Evolutionary conservation across 1,140 invertebrate genomes (phyloP).

Genomic region (Drosophila gunungcola): DNA sequence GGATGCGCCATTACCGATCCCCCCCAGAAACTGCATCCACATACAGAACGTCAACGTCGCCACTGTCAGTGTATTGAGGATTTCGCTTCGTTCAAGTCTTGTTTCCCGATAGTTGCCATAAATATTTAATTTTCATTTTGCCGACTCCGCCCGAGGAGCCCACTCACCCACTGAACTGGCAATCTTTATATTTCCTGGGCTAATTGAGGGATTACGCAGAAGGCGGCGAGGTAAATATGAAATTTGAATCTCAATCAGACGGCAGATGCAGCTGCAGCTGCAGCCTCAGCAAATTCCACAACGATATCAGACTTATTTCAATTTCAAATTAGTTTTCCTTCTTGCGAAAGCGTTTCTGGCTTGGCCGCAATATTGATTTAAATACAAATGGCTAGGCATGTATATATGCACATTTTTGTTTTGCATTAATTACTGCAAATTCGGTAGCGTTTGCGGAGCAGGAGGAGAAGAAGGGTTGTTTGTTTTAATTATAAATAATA

Average conservation of each 20-base stretch:
- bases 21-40: not conserved
- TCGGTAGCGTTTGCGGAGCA: slow-evolving; percentile 6
- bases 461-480: slow-evolving; percentile 2
- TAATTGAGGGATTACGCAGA: slow-evolving; percentile 38
- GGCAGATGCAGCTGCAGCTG: slow-evolving; percentile 11
- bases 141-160: slow-evolving; percentile 8
- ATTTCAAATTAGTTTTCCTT: slow-evolving; percentile 41
- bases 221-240: slow-evolving; percentile 34
- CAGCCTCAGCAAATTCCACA: slow-evolving; percentile 9
- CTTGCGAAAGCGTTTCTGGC: slow-evolving; percentile 4
- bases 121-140: slow-evolving; percentile 69
- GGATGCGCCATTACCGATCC: not conserved
- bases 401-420: slow-evolving; percentile 30
- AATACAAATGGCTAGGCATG: slow-evolving; percentile 18
- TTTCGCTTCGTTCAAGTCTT: slow-evolving; percentile 3
- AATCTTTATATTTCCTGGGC: slow-evolving; percentile 28
- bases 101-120: slow-evolving; percentile 44
- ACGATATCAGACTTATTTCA: slow-evolving; percentile 25
- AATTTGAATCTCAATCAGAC: slow-evolving; percentile 19
- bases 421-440: slow-evolving; percentile 48
- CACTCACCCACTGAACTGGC: slow-evolving; percentile 11
- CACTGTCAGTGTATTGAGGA: not conserved
- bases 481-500: slow-evolving; percentile 70
- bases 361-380: slow-evolving; percentile 35
- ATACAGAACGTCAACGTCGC: not conserved